Evolutionary conservation across 2,888 invertebrate species (phyloP).

Genomic region (Siphonodentalium dalli): DNA sequence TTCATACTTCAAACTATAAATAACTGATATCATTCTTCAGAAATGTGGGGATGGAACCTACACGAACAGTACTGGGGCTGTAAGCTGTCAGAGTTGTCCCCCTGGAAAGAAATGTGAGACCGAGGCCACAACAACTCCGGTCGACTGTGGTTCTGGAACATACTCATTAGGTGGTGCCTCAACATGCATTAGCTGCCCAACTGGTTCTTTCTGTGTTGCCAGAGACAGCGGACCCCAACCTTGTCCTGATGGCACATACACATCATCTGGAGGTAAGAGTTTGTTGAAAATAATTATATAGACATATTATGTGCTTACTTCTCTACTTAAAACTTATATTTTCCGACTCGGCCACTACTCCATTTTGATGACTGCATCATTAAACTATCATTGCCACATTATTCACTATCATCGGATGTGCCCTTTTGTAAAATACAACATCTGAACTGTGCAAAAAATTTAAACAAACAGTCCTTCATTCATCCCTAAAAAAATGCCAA

Average conservation of each 20-base stretch:
- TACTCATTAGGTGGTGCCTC: conserved; percentile 38
- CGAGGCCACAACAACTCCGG: conserved; percentile 28
- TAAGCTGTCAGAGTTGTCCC: conserved; percentile 40
- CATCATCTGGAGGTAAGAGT: conserved; percentile 23
- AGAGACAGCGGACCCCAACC: conserved; percentile 10
- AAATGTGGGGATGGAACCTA: conserved; percentile 35
- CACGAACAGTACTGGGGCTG: conserved; percentile 20
- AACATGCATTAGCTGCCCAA: conserved; percentile 43
- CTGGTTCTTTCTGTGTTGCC: conserved; percentile 38
- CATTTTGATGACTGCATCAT: no score
- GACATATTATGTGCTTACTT: neutral
- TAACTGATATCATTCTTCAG: conserved; percentile 12
- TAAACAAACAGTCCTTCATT: no score
- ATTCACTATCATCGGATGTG: no score
- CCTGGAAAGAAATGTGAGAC: conserved; percentile 42
- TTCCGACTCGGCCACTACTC: neutral
- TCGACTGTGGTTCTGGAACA: conserved; percentile 39
- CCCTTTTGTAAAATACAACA: no score
- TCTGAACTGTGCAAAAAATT: no score
- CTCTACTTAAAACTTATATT: neutral
- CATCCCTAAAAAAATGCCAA: no score
- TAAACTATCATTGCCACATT: no score
- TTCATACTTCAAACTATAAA: no score
- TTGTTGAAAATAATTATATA: neutral
- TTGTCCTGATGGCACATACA: conserved; percentile 30